phyloP scores from a whole-genome alignment of 2,797 vertebrate genomes.

The Scolopax rusticola region DNA sequence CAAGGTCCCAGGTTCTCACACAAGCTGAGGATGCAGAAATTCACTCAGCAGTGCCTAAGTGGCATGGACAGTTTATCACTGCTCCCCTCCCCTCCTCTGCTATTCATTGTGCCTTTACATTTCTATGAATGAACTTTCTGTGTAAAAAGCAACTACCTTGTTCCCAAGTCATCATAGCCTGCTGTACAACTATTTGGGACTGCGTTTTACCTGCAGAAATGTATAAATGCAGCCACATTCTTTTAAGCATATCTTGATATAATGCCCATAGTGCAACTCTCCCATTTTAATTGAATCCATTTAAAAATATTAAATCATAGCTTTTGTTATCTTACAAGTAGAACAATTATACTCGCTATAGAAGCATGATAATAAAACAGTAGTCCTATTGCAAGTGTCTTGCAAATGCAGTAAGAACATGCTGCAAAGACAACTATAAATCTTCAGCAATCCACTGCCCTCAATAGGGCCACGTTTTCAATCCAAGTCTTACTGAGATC shows the following conservation, averaged over 20 bases:
- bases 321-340: not conserved
- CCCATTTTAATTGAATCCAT: not conserved
- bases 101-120: not conserved
- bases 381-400: not conserved
- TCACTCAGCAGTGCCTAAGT: not conserved
- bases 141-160: not conserved
- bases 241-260: not conserved
- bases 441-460: not conserved
- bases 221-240: not conserved
- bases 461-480: not conserved
- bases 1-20: not conserved
- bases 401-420: not conserved
- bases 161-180: not conserved
- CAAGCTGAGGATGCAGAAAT: not conserved
- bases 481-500: not conserved
- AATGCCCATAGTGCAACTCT: not conserved
- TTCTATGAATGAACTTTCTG: constrained; percentile 14
- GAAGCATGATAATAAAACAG: not conserved
- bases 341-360: not conserved
- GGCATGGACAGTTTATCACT: not conserved
- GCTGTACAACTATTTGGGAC: not conserved
- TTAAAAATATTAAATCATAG: not conserved
- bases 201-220: not conserved
- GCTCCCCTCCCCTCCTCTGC: not conserved
- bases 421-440: not conserved